Evolutionary conservation across 2,888 invertebrate species (phyloP).

Genomic region (Lordiphosa fenestrarum): DNA sequence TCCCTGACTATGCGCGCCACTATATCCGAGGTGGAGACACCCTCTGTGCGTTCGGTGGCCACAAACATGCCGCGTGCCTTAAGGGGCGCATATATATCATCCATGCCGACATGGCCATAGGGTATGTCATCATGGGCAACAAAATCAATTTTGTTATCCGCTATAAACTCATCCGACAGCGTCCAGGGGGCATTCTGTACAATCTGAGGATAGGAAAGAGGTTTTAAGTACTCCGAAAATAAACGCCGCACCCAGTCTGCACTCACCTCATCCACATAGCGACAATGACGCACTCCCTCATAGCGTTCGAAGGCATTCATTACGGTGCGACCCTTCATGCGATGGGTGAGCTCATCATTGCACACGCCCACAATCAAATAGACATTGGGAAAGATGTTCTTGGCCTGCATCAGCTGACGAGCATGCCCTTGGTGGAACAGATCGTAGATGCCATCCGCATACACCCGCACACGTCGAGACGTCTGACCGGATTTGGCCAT

Average conservation of each 20-base stretch:
- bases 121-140: slow-evolving; percentile 99
- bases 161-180: slow-evolving; percentile 92
- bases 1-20: slow-evolving; percentile 98
- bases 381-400: slow-evolving; percentile 96
- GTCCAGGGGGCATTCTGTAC: slow-evolving; percentile 97
- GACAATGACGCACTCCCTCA: slow-evolving; percentile 97
- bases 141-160: slow-evolving; percentile 98
- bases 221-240: no score
- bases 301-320: slow-evolving; percentile 98
- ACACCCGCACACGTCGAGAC: slow-evolving; percentile 93
- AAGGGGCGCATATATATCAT: slow-evolving; percentile 94
- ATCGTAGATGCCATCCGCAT: slow-evolving; percentile 99
- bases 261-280: slow-evolving; percentile 97
- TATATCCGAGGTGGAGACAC: slow-evolving; percentile 99
- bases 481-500: slow-evolving; percentile 90
- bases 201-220: slow-evolving; percentile 79
- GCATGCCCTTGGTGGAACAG: slow-evolving; percentile 99
- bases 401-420: slow-evolving; percentile 95
- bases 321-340: slow-evolving; percentile 95
- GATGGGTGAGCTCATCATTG: slow-evolving; percentile 94
- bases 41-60: slow-evolving; percentile 96
- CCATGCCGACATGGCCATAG: slow-evolving; percentile 88
- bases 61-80: slow-evolving; percentile 98
- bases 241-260: background rate
- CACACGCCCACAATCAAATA: slow-evolving; percentile 99